These are phyloP conservation scores for Sebastes matsubarae DNA, from an alignment of 2,797 vertebrate species.

Conservation along the genomic window DNA sequence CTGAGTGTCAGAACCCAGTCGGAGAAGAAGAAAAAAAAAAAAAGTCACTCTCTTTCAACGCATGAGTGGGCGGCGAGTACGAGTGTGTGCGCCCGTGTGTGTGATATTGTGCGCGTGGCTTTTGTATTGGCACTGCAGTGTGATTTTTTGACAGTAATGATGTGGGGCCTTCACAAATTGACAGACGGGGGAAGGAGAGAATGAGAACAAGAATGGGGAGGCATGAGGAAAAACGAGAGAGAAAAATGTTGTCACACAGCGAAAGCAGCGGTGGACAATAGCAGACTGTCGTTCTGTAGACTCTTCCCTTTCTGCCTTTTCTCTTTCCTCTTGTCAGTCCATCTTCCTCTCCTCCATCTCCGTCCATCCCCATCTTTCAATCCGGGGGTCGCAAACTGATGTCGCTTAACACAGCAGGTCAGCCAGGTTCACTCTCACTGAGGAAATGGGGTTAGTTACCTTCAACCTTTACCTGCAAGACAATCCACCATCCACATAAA, in stretches of 20 bases:
- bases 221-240: slow-evolving; percentile 21
- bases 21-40: slow-evolving; percentile 5
- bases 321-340: background rate
- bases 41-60: slow-evolving; percentile 51
- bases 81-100: slow-evolving; percentile 24
- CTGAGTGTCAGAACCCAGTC: slow-evolving; percentile 57
- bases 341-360: slow-evolving; percentile 7
- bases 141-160: slow-evolving; percentile 72
- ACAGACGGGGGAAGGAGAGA: slow-evolving; percentile 50
- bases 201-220: slow-evolving; percentile 45
- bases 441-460: slow-evolving; percentile 59
- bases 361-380: slow-evolving; percentile 11
- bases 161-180: slow-evolving; percentile 63
- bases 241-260: slow-evolving; percentile 25
- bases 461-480: slow-evolving; percentile 44
- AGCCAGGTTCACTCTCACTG: slow-evolving; percentile 13
- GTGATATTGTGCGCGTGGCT: slow-evolving; percentile 41
- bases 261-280: slow-evolving; percentile 32
- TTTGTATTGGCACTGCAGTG: slow-evolving; percentile 53
- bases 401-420: slow-evolving; percentile 38
- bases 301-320: background rate
- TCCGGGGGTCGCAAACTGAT: slow-evolving; percentile 21
- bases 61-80: slow-evolving; percentile 54
- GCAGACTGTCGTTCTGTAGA: slow-evolving; percentile 6
- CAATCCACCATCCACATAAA: slow-evolving; percentile 33